phyloP scores from a whole-genome alignment of 1,140 invertebrate genomes.

The Cherax quadricarinatus region DNA sequence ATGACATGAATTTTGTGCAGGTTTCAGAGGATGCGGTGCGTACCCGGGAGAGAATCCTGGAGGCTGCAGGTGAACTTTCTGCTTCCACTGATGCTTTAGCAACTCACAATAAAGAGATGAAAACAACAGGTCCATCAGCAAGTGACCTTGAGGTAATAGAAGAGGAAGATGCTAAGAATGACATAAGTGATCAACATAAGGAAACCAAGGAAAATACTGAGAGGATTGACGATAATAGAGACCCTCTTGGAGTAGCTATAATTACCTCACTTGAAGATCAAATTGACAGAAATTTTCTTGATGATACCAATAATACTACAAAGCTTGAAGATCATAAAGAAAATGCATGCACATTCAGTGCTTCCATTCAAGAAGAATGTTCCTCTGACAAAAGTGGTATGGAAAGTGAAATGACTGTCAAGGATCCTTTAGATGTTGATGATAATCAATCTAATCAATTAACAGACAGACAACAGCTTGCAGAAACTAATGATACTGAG shows the following conservation, averaged over 20 bases:
- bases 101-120: conserved; percentile 16
- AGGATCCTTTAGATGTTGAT: background rate
- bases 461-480: background rate
- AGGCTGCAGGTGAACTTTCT: conserved; percentile 41
- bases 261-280: background rate
- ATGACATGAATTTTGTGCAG: background rate
- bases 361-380: background rate
- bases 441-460: background rate
- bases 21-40: conserved; percentile 41
- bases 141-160: conserved; percentile 32
- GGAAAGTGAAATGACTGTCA: background rate
- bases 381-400: background rate
- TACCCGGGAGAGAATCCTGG: conserved; percentile 46
- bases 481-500: background rate
- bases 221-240: background rate
- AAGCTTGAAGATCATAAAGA: background rate
- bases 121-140: background rate
- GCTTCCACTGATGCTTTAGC: conserved; percentile 23
- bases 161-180: conserved; percentile 33
- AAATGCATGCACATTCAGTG: background rate
- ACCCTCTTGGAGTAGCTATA: background rate
- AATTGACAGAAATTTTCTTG: background rate
- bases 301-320: background rate
- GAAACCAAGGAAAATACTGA: background rate
- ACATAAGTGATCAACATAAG: background rate